Base-by-base conservation (phyloP, 2,888 invertebrate species). In the Zelleria hepariella region DNA sequence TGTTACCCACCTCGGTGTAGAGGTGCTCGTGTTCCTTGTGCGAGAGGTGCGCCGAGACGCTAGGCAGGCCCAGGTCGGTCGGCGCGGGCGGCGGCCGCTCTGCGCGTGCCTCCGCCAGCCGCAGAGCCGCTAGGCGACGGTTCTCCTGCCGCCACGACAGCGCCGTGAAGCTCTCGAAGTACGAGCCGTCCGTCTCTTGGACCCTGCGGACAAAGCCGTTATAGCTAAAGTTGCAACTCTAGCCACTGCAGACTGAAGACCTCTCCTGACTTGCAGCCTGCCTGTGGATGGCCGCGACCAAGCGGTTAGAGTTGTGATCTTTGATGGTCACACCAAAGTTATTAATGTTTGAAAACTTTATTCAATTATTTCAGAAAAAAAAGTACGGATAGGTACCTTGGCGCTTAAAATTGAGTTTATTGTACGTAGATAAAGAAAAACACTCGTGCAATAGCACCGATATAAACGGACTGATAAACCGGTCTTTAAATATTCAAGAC, bases 121-220 rank as follows among this genome's bases (percentile, higher is more conserved):
- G 92, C 65, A 94, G 89, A 1, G 94, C 94, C 65, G 94, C 93
- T 68, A 96, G 92, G 42, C 96, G 90, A 65, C 96, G 91, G 85
- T 96, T 97, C 81, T 97, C 96, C 72, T 96, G 95, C 74, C 96
- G 94, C 97, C 97, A 97, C 56, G 96, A 94, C 67, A 97, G 82
- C 25, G 96, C 95, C 20, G 96, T 96, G 89, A 97, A 97, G 78
- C 94, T 96, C 85, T 98, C 98, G 85, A 98, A 98, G 87, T 97
- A 98, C 60, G 96, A 95, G 7, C 95, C 96, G 77, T 98, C 98
- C 32, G 96, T 95, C 70, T 98, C 96, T 91, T 97, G 97, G 18
- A 97, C 96, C 67, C 98, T 98, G 90, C 26, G 23, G 2, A 64
- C 49, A 23, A 42, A 42, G 15, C 10, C 32, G 32, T 42, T 15